Evolutionary conservation across 1,140 invertebrate species (phyloP).

Genomic region (Atta cephalotes): DNA sequence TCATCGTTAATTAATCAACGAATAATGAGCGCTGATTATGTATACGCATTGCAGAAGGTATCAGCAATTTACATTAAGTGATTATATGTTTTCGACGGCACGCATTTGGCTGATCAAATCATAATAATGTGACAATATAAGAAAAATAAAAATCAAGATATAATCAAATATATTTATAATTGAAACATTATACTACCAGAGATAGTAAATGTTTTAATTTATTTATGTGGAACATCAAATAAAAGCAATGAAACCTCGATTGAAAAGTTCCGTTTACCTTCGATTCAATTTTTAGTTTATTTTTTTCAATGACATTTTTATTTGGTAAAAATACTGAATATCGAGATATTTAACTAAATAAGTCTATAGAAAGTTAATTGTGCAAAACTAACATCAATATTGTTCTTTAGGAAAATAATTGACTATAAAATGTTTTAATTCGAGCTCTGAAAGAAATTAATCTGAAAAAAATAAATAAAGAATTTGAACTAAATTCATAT

Average conservation of each 20-base stretch:
- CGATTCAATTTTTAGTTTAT: background rate
- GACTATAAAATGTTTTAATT: background rate
- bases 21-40: slow-evolving; percentile 34
- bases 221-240: background rate
- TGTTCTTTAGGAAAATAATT: background rate
- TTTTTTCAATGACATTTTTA: background rate
- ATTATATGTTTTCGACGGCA: slow-evolving; percentile 27
- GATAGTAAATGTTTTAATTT: background rate
- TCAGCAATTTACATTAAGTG: slow-evolving; percentile 38
- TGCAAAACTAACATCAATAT: background rate
- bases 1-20: slow-evolving; percentile 36
- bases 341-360: background rate
- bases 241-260: background rate
- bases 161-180: slow-evolving; percentile 5
- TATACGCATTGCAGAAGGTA: slow-evolving; percentile 20
- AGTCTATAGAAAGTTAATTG: background rate
- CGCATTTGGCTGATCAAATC: background rate
- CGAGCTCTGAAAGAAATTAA: background rate
- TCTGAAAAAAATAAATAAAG: no score
- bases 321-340: background rate
- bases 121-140: background rate
- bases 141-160: background rate
- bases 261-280: background rate
- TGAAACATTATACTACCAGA: background rate
- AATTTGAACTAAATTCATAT: background rate